Evolutionary conservation across 2,888 invertebrate species (phyloP).

Genomic region (Eilema depressum): DNA sequence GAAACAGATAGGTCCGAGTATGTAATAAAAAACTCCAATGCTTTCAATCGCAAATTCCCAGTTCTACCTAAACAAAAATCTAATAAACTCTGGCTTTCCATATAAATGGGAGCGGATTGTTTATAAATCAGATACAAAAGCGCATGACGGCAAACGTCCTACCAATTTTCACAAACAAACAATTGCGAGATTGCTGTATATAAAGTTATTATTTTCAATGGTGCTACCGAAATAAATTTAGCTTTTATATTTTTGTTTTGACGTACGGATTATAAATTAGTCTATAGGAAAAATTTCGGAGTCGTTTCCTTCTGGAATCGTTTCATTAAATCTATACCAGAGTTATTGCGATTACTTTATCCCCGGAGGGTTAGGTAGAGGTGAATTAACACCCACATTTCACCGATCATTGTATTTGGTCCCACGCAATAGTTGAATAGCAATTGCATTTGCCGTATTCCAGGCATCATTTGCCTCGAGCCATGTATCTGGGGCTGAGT

Average conservation of each 20-base stretch:
- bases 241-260: constrained; percentile 41
- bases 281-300: constrained; percentile 29
- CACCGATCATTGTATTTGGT: too few species aligned
- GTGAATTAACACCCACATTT: too few species aligned
- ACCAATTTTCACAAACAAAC: constrained; percentile 29
- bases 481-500: too few species aligned
- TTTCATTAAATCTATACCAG: neutral
- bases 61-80: neutral
- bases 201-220: constrained; percentile 33
- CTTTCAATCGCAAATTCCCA: constrained; percentile 8
- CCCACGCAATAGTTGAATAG: too few species aligned
- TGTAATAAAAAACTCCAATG: neutral
- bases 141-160: neutral
- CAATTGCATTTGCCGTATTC: too few species aligned
- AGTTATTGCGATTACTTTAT: neutral
- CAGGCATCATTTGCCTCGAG: too few species aligned
- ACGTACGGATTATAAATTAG: constrained; percentile 44
- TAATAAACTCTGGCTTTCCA: constrained; percentile 2
- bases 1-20: too few species aligned
- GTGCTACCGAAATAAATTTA: constrained; percentile 30
- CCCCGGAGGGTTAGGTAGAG: too few species aligned
- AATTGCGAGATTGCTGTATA: constrained; percentile 21
- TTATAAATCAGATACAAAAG: constrained; percentile 17
- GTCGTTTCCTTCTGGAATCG: constrained; percentile 18
- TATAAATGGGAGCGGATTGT: neutral